Evolutionary conservation across 2,888 invertebrate species (phyloP), one percentile per base, ranked within the genome.

Genomic region (Thereva unica): DNA sequence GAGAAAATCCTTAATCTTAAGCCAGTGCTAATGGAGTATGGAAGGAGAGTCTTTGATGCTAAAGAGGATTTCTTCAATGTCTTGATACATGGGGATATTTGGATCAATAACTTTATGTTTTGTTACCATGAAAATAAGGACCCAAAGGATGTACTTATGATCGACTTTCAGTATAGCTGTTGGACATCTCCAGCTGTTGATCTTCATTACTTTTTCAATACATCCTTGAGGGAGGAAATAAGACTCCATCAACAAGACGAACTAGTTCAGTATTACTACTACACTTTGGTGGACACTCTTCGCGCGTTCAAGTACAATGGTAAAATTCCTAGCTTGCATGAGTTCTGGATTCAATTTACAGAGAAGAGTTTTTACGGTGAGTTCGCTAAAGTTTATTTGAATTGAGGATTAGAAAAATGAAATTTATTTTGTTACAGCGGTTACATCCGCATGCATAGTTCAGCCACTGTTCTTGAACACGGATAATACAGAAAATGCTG

Each of bases 171-270:
- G 61, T 80, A 77, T 70, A 72, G 76, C n/a, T 76, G 71, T n/a
- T 80, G 81, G 81, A 75, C 76, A 40, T 79, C 81, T 5, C 81
- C 80, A 3, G 77, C 77, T 0, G 74, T 80, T 44, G 80, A 80
- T 74, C 70, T 80, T 9, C 77, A 77, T 66, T 79, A 79, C 63
- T 76, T 81, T 5, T 67, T 80, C 4, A 78, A 80, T 55, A 75
- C 78, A 0, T 81, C 80, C 0, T 55, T 80, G 59, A 68, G 72
- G 4, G 75, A 78, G 8, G 77, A 78, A 4, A 61, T 80, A 2
- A 75, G 78, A 42, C 56, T 76, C 9, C 70, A 76, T 64, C 71
- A 74, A 2, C 78, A 78, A 63, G 78, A 78, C 47, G 77, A 79
- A 53, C 71, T 80, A 1, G 73, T 80, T 10, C 74, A 77, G 8